Evolutionary conservation across 2,113 vertebrate genomes (phyloP).

Genomic region (Fulmarus glacialis): DNA sequence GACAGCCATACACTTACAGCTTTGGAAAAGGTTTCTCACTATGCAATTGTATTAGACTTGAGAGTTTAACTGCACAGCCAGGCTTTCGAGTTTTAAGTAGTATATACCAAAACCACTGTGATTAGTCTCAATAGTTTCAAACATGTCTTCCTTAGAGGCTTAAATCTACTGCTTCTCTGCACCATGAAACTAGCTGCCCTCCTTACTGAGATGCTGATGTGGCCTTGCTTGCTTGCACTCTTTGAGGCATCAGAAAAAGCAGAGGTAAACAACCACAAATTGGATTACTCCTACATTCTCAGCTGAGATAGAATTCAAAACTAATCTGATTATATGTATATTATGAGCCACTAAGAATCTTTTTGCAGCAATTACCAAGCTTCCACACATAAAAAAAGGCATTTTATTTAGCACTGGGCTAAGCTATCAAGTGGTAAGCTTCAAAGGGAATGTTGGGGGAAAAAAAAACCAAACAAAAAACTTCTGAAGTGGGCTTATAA

Average conservation of each 20-base stretch:
- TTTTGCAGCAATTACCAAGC: slow-evolving; percentile 94
- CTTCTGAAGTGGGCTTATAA: slow-evolving; percentile 67
- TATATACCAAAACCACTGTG: not conserved
- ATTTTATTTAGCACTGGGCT: slow-evolving; percentile 86
- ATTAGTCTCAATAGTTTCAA: not conserved
- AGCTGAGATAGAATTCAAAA: slow-evolving; percentile 79
- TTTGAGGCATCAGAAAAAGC: slow-evolving; percentile 20
- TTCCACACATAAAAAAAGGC: slow-evolving; percentile 85
- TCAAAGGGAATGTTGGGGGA: slow-evolving; percentile 72
- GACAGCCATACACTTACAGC: slow-evolving; percentile 10
- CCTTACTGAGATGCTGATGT: not conserved
- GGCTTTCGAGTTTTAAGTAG: not conserved
- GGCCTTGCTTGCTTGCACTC: not conserved
- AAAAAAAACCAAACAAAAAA: not conserved
- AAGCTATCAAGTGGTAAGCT: slow-evolving; percentile 89
- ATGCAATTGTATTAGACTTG: not conserved
- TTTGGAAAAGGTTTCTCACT: slow-evolving; percentile 24
- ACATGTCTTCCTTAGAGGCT: not conserved
- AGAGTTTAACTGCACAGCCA: slow-evolving; percentile 43
- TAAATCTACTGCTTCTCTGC: not conserved
- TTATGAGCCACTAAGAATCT: slow-evolving; percentile 89
- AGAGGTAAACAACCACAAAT: slow-evolving; percentile 70
- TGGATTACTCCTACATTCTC: slow-evolving; percentile 78
- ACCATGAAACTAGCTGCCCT: not conserved
- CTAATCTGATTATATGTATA: slow-evolving; percentile 95